A percentile compares a stretch with the other conserved stretches of the same genome.
Evolutionary conservation across 2,113 vertebrate genomes (phyloP).

Genomic region (Nestor notabilis): DNA sequence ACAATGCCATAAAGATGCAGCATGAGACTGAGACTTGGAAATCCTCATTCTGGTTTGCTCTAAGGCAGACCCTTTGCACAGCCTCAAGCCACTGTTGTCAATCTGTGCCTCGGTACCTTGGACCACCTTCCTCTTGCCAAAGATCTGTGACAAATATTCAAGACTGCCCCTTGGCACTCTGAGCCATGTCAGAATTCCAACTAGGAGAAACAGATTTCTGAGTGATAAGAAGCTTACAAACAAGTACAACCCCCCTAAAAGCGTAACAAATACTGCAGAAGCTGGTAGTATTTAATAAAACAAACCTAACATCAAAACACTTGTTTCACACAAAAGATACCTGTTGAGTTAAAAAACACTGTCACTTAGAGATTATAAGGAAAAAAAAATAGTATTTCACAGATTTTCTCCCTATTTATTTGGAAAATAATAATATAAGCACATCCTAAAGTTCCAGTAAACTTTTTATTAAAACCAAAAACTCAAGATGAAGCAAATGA

Average conservation of each 20-base stretch:
- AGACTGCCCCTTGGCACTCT: background rate
- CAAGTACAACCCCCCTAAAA: background rate
- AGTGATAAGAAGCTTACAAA: background rate
- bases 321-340: background rate
- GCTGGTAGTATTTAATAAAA: background rate
- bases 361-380: background rate
- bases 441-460: background rate
- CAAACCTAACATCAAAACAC: background rate
- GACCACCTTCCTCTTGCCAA: background rate
- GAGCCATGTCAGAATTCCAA: background rate
- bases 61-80: background rate
- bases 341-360: background rate
- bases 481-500: slow-evolving; percentile 17
- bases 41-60: background rate
- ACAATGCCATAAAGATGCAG: background rate
- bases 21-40: accelerated
- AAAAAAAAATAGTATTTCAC: background rate
- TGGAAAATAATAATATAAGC: background rate
- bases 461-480: background rate
- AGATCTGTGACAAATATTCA: background rate
- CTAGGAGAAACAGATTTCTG: background rate
- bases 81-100: background rate
- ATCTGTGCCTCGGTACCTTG: background rate
- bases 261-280: background rate
- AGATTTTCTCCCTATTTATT: background rate